Evolutionary conservation across 2,888 invertebrate species (phyloP).

Genomic region (Lumbricus terrestris): DNA sequence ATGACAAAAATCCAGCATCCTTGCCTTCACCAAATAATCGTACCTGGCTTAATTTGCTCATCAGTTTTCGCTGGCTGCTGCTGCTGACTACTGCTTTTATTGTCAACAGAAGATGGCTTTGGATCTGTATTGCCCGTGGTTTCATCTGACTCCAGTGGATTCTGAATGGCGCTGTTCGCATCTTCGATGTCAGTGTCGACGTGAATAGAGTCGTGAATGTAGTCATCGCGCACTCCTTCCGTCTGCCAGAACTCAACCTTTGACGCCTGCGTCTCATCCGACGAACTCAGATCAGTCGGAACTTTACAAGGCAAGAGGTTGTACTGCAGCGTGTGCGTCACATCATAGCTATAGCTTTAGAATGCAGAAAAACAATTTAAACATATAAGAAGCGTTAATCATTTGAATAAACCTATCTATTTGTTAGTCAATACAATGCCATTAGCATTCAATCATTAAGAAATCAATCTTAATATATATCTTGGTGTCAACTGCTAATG

Average conservation of each 20-base stretch:
- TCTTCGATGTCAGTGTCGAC: constrained; percentile 28
- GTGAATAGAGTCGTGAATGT: constrained; percentile 16
- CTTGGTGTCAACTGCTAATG: too few species aligned
- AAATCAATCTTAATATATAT: too few species aligned
- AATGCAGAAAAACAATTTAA: background rate
- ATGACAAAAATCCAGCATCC: background rate
- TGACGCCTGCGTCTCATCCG: background rate
- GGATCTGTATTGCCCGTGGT: background rate
- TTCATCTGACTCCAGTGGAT: constrained; percentile 41
- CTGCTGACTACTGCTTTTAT: background rate
- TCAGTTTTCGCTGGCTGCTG: background rate
- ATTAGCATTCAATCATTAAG: too few species aligned
- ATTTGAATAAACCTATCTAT: background rate
- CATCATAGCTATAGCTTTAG: constrained; percentile 84
- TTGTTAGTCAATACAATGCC: background rate
- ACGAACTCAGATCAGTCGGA: constrained; percentile 45
- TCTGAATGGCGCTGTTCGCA: constrained; percentile 12
- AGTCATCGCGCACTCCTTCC: background rate
- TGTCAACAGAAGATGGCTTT: background rate
- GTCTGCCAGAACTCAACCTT: constrained; percentile 22
- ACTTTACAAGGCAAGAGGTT: constrained; percentile 74
- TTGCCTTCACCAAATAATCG: background rate
- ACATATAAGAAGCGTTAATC: background rate
- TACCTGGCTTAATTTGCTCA: background rate
- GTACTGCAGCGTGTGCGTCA: constrained; percentile 90